phyloP scores from a whole-genome alignment of 2,888 invertebrate species.

The Chloromyia formosa region DNA sequence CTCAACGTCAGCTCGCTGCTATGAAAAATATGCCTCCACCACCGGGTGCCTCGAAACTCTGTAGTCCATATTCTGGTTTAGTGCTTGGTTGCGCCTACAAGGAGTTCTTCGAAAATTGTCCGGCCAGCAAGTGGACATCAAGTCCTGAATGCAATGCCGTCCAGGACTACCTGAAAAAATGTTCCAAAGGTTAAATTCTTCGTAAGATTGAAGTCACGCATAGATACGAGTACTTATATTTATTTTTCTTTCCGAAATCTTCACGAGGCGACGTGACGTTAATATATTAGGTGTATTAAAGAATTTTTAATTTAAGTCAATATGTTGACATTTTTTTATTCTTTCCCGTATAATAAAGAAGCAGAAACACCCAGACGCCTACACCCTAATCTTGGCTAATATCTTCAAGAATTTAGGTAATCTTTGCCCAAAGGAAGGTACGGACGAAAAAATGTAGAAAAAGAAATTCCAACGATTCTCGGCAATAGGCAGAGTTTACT shows the following conservation, averaged over 20 bases:
- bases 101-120: slow-evolving; percentile 62
- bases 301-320: slow-evolving; percentile 16
- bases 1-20: slow-evolving; percentile 48
- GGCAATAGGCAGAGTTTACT: background rate
- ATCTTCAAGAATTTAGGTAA: slow-evolving; percentile 14
- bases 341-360: no score
- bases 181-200: background rate
- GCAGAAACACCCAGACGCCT: background rate
- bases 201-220: background rate
- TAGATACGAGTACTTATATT: background rate
- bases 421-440: background rate
- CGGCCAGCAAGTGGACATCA: slow-evolving; percentile 58
- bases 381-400: background rate
- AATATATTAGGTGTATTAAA: background rate
- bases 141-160: slow-evolving; percentile 57
- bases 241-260: background rate
- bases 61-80: slow-evolving; percentile 60
- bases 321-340: slow-evolving; percentile 15
- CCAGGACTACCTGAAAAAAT: slow-evolving; percentile 56
- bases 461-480: no score
- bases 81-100: slow-evolving; percentile 61
- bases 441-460: no score
- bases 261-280: background rate
- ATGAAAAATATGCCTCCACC: slow-evolving; percentile 46
- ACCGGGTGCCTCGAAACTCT: slow-evolving; percentile 52